phyloP scores from a whole-genome alignment of 1,140 invertebrate species.

The Centruroides vittatus region DNA sequence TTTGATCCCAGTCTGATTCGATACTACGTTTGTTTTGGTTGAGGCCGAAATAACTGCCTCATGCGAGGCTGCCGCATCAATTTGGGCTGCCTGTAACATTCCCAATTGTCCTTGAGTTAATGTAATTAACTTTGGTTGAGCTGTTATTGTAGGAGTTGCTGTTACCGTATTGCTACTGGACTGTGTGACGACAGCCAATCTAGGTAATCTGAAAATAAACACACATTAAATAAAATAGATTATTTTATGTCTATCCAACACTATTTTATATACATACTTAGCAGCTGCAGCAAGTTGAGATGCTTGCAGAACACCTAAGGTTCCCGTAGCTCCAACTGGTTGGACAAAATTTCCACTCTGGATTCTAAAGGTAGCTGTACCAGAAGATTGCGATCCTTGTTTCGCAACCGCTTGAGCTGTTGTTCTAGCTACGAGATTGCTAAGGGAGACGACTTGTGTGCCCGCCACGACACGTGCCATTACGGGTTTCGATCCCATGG shows the following conservation, averaged over 20 bases:
- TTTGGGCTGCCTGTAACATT: not conserved
- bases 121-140: not conserved
- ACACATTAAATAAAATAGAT: not conserved
- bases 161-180: not conserved
- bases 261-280: not conserved
- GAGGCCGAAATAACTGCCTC: no score
- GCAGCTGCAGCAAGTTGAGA: conserved; percentile 7
- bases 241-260: not conserved
- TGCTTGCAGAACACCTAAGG: conserved; percentile 10
- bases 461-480: conserved; percentile 24
- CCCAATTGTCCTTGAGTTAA: not conserved
- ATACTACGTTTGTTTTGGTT: no score
- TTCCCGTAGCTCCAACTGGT: conserved; percentile 12
- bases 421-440: conserved; percentile 21
- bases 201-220: not conserved
- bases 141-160: not conserved
- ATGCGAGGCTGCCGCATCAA: not conserved
- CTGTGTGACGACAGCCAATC: not conserved
- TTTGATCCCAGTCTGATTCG: no score
- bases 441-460: conserved; percentile 25
- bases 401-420: conserved; percentile 3
- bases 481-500: conserved; percentile 19
- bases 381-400: not conserved
- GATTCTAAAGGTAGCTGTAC: conserved; percentile 22
- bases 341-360: conserved; percentile 21